Percentiles rank a stretch among this genome's conserved stretches.
These are phyloP conservation scores for Scaptomyza montana DNA, from an alignment of 1,140 invertebrate genomes.

Conservation along the genomic window DNA sequence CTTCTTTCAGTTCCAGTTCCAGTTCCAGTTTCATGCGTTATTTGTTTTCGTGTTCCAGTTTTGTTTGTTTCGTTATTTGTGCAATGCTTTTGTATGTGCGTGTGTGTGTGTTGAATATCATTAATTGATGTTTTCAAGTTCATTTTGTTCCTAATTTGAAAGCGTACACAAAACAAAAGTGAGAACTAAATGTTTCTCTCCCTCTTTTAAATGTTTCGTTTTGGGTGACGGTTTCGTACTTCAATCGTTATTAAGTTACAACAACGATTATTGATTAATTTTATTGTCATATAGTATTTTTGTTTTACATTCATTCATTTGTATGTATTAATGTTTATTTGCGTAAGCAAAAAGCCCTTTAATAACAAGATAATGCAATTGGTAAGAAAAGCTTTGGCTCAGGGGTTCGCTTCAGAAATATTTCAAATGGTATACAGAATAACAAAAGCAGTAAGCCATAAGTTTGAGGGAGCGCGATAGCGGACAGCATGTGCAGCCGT, in stretches of 20 bases:
- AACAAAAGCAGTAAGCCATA: too few species aligned
- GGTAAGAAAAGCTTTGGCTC: too few species aligned
- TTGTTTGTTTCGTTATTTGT: conserved; percentile 5
- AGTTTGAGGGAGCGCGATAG: too few species aligned
- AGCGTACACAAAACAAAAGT: conserved; percentile 4
- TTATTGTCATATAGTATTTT: background rate
- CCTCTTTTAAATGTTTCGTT: too few species aligned
- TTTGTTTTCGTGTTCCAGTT: conserved; percentile 11
- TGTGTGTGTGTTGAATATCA: conserved; percentile 24
- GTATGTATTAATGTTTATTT: conserved; percentile 1
- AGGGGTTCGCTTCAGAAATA: too few species aligned
- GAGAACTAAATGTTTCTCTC: too few species aligned
- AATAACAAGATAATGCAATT: too few species aligned
- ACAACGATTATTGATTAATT: background rate
- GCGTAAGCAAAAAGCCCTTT: too few species aligned
- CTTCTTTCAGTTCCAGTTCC: conserved; percentile 9
- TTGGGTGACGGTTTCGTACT: conserved; percentile 9
- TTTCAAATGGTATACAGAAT: too few species aligned
- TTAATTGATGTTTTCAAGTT: conserved; percentile 6
- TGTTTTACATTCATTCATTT: background rate
- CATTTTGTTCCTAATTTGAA: background rate
- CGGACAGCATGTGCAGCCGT: too few species aligned
- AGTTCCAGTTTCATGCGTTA: conserved; percentile 11
- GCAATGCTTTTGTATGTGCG: conserved; percentile 27
- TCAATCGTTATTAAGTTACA: background rate